Percentiles rank a stretch among this genome's conserved stretches.
Conservation (phyloP, 2,797 vertebrate genomes). For the Tamandua tetradactyla region DNA sequence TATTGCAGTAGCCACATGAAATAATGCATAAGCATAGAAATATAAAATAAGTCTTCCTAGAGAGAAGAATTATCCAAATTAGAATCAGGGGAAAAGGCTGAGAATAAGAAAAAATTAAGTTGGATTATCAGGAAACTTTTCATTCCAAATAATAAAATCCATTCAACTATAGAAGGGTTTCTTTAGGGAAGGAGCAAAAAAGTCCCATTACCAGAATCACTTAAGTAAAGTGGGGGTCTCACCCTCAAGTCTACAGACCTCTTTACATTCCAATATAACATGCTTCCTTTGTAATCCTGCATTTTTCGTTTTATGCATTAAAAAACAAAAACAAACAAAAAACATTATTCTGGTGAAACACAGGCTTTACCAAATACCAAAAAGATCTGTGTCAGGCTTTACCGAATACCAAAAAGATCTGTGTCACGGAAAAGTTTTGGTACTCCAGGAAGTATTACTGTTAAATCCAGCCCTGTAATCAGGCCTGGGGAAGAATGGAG, state of each 20-base stretch:
- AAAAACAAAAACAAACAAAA: no score
- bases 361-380: background rate
- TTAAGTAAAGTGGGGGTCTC: background rate
- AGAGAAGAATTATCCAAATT: background rate
- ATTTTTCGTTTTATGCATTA: background rate
- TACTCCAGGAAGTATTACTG: background rate
- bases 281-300: background rate
- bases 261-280: background rate
- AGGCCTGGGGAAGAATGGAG: slow-evolving; percentile 37
- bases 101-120: background rate
- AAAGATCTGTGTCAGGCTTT: background rate
- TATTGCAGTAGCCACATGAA: background rate
- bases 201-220: slow-evolving; percentile 59
- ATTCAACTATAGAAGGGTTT: background rate
- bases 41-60: background rate
- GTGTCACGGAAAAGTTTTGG: background rate
- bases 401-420: background rate
- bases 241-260: background rate
- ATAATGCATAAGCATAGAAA: background rate
- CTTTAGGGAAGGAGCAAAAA: background rate
- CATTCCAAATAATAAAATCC: background rate
- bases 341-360: background rate
- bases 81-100: fast-evolving
- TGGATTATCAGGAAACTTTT: background rate
- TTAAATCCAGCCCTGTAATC: background rate